A percentile compares a stretch with the other conserved stretches of the same genome.
Evolutionary conservation across 2,113 vertebrate genomes (phyloP).

Genomic region (Brienomyrus brachyistius): DNA sequence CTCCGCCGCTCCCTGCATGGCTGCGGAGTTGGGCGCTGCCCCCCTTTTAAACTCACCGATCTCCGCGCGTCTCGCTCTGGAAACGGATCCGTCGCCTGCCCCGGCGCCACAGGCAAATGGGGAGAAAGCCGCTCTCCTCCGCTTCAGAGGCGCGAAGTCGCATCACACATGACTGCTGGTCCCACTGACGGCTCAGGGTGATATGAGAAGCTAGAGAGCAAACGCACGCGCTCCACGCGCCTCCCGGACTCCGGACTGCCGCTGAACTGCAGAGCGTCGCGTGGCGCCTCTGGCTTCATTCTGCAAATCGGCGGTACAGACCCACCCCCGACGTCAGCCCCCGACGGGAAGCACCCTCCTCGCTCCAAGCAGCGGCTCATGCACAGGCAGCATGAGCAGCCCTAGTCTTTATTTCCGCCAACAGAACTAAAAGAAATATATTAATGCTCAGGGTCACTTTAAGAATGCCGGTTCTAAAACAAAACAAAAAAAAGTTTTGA

Average conservation of each 20-base stretch:
- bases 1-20: conserved; percentile 43
- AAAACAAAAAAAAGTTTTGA: neutral
- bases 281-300: conserved; percentile 9
- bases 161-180: conserved; percentile 13
- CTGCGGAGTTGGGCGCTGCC: conserved; percentile 30
- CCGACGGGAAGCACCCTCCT: neutral
- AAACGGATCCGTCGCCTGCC: conserved; percentile 21
- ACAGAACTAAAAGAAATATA: neutral
- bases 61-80: neutral
- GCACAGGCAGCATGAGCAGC: neutral
- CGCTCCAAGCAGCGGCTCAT: neutral
- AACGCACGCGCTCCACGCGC: neutral
- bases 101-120: conserved; percentile 22
- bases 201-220: neutral
- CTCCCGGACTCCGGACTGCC: neutral
- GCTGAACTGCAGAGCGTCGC: neutral
- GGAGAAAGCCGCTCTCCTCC: no score
- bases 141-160: neutral
- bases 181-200: neutral
- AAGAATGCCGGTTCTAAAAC: neutral
- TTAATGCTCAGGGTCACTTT: neutral
- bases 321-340: conserved; percentile 14
- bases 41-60: conserved; percentile 50
- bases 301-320: conserved; percentile 14
- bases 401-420: neutral